phyloP scores from a whole-genome alignment of 2,113 vertebrate genomes.

The Glaucomys volans region DNA sequence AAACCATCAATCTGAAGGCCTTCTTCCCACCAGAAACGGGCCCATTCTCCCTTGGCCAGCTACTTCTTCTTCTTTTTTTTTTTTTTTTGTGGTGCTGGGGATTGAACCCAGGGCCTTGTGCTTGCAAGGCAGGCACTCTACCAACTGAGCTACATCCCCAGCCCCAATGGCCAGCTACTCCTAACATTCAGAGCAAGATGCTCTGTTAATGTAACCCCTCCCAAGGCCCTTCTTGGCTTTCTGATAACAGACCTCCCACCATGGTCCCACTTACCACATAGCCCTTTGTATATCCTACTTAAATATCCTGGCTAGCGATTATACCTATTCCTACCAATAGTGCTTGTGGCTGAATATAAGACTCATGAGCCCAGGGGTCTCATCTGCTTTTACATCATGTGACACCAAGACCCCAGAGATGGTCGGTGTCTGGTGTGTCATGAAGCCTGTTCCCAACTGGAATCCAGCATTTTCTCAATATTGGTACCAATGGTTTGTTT shows the following conservation, averaged over 20 bases:
- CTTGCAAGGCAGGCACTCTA: no score
- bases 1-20: neutral
- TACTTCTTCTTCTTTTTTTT: no score
- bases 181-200: neutral
- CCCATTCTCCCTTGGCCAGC: neutral
- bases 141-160: no score
- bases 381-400: neutral
- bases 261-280: neutral
- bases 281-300: neutral
- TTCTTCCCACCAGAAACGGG: neutral
- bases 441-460: neutral
- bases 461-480: neutral
- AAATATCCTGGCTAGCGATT: neutral
- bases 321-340: no score
- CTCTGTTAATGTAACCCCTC: neutral
- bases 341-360: neutral
- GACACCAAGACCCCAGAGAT: neutral
- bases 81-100: no score
- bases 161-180: neutral
- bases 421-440: neutral
- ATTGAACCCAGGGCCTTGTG: no score
- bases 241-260: neutral
- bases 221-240: neutral
- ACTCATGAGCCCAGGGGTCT: neutral
- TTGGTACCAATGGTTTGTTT: conserved; percentile 1